These are phyloP conservation scores for Aphaenogaster rudis DNA, from an alignment of 1,140 invertebrate genomes.

Conservation along the genomic window DNA sequence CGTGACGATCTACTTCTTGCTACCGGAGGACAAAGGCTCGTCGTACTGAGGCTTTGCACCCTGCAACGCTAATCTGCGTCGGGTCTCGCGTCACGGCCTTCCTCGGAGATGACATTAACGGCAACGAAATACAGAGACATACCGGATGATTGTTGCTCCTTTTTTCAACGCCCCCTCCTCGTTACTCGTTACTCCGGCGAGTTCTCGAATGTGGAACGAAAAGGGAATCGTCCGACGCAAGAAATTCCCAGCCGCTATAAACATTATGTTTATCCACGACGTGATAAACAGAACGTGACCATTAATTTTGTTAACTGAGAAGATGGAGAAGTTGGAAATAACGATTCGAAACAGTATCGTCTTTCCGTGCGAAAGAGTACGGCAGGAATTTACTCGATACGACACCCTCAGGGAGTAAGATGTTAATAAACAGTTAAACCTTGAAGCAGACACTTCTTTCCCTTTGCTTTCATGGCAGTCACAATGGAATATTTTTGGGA, in stretches of 20 bases:
- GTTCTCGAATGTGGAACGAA: background rate
- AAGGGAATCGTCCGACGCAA: background rate
- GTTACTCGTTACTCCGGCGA: background rate
- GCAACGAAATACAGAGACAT: background rate
- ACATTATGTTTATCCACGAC: slow-evolving; percentile 5
- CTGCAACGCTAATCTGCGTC: slow-evolving; percentile 14
- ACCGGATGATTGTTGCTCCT: background rate
- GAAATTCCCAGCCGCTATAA: background rate
- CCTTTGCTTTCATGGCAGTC: background rate
- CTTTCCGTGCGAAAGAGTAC: background rate
- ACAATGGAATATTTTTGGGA: background rate
- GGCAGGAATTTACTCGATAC: background rate
- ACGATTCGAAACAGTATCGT: no score
- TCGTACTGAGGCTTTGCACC: slow-evolving; percentile 86
- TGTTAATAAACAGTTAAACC: background rate
- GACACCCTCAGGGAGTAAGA: background rate
- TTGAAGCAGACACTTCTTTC: background rate
- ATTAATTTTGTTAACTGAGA: slow-evolving; percentile 19
- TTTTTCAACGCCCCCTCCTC: background rate
- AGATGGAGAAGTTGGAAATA: background rate
- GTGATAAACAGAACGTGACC: background rate
- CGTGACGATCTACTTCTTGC: slow-evolving; percentile 95
- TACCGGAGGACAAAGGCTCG: slow-evolving; percentile 94
- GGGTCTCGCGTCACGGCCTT: background rate
- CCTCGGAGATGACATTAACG: slow-evolving; percentile 6